Base-by-base conservation (phyloP, 2,797 vertebrate genomes). In the Semaprochilodus insignis region DNA sequence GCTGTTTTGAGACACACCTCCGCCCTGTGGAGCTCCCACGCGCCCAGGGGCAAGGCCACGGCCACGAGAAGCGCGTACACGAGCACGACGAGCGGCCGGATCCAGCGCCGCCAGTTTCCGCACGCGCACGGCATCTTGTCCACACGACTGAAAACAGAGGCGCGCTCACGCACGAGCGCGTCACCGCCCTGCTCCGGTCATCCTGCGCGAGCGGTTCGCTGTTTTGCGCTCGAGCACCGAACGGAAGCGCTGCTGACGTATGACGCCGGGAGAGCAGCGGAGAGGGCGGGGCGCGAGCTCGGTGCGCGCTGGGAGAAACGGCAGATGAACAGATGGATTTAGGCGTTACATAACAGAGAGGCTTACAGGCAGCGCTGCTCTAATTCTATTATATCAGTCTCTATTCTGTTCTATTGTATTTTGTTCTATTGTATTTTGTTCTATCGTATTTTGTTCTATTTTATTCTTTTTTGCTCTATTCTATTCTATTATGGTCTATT, bases 31-130 rank as follows among this genome's bases (percentile, higher is more conserved):
- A 98, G 90, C 72, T 99, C 95, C 97, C 96, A 99, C 31, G 97
- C 91, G 90, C 96, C 96, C 0, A 99, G 81, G 1, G 97, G 97
- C 81, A 99, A 89, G 10, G 95, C 96, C 82, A 97, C 94, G 77
- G 97, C 80, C 25, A 99, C 88, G 84, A 96, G 90, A 87, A 96
- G 84, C 62, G 96, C 91, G 81, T 99, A 98, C 75, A 98, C 73
- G 44, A 97, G 83, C 48, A 96, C 95, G 31, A 97, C 96, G 87
- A 99, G 90, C 19, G 97, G 97, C 77, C 97, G 95, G 72, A 99
- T 99, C 98, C 97, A 99, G 78, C 95, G 93, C 81, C 97, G 96
- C 97, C 98, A 99, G 91, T 97, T 96, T 74, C 95, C 96, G 91
- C 95, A 97, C 71, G 97, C 96, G 90, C 95, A 97, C 82, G 97